Percentiles rank a stretch among this genome's conserved stretches.
Evolutionary conservation across 1,140 invertebrate species (phyloP).

Genomic region (Gyrodactylus salaris): DNA sequence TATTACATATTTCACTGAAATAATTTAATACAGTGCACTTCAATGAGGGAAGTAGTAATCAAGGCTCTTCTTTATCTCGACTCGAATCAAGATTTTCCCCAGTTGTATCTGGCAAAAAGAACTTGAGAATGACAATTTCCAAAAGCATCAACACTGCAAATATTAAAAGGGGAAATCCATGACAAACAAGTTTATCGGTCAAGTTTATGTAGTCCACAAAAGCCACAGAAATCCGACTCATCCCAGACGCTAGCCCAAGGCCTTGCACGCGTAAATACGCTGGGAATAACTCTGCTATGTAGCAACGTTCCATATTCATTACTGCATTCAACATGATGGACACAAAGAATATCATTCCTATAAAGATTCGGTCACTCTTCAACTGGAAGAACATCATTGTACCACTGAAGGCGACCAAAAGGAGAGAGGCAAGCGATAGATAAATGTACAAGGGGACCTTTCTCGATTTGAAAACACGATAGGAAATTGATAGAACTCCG

Average conservation of each 20-base stretch:
- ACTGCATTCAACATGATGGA: not conserved
- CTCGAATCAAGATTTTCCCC: not conserved
- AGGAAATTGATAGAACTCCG: not conserved
- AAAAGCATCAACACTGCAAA: not conserved
- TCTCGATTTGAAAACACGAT: not conserved
- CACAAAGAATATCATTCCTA: not conserved
- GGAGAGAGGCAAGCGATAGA: not conserved
- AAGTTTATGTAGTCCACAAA: not conserved
- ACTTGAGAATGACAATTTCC: not conserved
- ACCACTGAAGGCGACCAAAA: not conserved
- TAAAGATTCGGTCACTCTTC: not conserved
- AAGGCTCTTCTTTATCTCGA: too few relatives aligned
- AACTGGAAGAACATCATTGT: not conserved
- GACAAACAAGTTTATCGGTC: not conserved
- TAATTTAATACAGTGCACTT: too few relatives aligned
- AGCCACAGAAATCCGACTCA: not conserved
- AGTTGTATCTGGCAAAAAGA: not conserved
- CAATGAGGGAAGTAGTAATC: too few relatives aligned
- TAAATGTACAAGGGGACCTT: not conserved
- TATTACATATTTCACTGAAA: too few relatives aligned
- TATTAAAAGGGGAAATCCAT: not conserved
- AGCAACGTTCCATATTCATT: not conserved
- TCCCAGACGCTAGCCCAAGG: not conserved
- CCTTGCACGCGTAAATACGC: not conserved
- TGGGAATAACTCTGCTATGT: not conserved